Base-by-base conservation (phyloP, 2,888 invertebrate species). In the Eupithecia exiguata region DNA sequence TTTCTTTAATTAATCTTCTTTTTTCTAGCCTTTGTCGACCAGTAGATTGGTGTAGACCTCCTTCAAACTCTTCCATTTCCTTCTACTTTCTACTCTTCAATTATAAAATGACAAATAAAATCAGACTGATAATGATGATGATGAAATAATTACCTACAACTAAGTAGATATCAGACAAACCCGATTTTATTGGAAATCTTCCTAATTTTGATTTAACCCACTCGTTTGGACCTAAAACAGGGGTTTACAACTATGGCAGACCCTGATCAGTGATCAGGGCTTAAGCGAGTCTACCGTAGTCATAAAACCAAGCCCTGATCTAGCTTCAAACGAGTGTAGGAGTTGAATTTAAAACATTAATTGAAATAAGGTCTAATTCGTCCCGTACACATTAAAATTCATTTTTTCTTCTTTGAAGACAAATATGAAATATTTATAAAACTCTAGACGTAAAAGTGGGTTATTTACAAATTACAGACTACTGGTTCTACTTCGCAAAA, bases 321-420 rank as follows among this genome's bases (percentile, higher is more conserved):
- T n/a, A n/a, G n/a, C n/a, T n/a, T n/a, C n/a, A n/a, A n/a, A n/a
- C n/a, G n/a, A n/a, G n/a, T n/a, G n/a, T n/a, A n/a, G n/a, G n/a
- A n/a, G n/a, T n/a, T n/a, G n/a, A 2, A 7, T 18, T 35, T 3
- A 62, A 62, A 16, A 35, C 62, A 62, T 18, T 25, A 35, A 53
- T 53, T 10, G n/a, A 46, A 30, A 30, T 61, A 61, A 61, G 61
- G n/a, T 12, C 58, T 12, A 61, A 18, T 62, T 62, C 35, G 0
- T 62, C 35, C 35, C 16, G 18, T 18, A 62, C 10, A 14, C 61
- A 30, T 30, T 61, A 61, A 30, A 30, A 35, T 16, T 18, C 1
- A 7, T 58, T 21, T 25, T 25, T 30, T 67, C 74, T 74, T 74
- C 74, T 74, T 71, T 74, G 74, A 74, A 74, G 74, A 74, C 35